Evolutionary conservation across 2,888 invertebrate species (phyloP).

Genomic region (Ophonus ardosiacus): DNA sequence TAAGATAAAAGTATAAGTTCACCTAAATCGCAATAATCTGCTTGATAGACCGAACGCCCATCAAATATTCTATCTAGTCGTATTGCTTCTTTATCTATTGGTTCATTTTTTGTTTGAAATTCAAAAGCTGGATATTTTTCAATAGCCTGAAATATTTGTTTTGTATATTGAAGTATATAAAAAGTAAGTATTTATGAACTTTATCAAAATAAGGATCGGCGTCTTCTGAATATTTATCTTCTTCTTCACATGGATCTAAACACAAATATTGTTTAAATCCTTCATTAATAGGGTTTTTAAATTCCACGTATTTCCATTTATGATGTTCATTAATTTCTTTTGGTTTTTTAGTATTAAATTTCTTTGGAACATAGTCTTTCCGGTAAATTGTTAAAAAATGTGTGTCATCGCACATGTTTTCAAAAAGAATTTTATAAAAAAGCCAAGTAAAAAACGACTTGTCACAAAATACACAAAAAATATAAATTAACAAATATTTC

Average conservation of each 20-base stretch:
- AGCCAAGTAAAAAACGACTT: not conserved
- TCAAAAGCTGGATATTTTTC: conserved; percentile 23
- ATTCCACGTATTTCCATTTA: conserved; percentile 57
- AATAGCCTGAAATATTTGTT: conserved; percentile 38
- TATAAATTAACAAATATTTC: not conserved
- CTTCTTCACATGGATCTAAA: conserved; percentile 13
- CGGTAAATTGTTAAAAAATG: conserved; percentile 64
- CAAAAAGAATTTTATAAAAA: not conserved
- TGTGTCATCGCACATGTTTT: conserved; percentile 15
- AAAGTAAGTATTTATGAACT: conserved; percentile 16
- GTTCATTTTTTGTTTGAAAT: not conserved
- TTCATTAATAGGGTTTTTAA: conserved; percentile 64
- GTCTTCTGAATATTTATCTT: conserved; percentile 58
- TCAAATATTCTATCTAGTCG: conserved; percentile 62
- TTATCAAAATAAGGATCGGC: conserved; percentile 64
- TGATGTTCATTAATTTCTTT: conserved; percentile 4
- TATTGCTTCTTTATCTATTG: conserved; percentile 63
- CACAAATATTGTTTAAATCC: conserved; percentile 64
- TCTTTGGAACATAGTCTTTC: conserved; percentile 51
- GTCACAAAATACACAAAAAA: not conserved
- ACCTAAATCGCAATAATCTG: conserved; percentile 61
- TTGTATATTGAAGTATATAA: not conserved
- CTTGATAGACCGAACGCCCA: conserved; percentile 60
- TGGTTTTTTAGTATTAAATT: not conserved
- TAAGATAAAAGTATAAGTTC: not conserved